Conservation (phyloP, 23 tunicate species). For the Diplosoma virens region DNA sequence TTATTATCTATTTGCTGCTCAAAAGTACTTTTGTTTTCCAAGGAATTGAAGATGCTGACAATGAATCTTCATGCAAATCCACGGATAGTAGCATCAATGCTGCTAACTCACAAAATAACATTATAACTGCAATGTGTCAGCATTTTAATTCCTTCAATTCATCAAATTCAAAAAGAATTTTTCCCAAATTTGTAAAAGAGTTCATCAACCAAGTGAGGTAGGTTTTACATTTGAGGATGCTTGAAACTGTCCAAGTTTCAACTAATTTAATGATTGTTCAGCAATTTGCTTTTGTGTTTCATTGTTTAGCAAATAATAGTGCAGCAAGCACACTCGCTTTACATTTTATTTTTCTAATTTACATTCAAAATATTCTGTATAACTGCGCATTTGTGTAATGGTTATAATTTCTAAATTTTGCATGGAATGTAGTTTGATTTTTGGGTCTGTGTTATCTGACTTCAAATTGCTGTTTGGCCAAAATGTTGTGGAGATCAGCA, state of each 20-base stretch:
- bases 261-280: no score
- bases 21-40: not conserved
- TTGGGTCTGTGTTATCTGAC: no score
- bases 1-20: no score
- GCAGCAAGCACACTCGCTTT: no score
- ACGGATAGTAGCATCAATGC: not conserved
- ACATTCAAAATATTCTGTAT: no score
- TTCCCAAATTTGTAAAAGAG: slow-evolving; percentile 30
- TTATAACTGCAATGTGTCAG: slow-evolving; percentile 27
- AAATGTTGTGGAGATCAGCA: no score
- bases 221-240: not conserved
- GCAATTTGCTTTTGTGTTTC: no score
- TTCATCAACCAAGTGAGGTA: slow-evolving; percentile 17
- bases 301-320: no score
- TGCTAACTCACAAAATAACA: slow-evolving; percentile 16
- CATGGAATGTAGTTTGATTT: no score
- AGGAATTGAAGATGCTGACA: not conserved
- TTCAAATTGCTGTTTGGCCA: no score
- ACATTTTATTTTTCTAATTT: slow-evolving; percentile 3
- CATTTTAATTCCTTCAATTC: slow-evolving; percentile 34
- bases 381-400: no score
- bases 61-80: not conserved
- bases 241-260: not conserved
- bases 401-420: no score
- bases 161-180: slow-evolving; percentile 16